phyloP scores from a whole-genome alignment of 2,888 invertebrate species.

The Branchipolynoe longqiensis region DNA sequence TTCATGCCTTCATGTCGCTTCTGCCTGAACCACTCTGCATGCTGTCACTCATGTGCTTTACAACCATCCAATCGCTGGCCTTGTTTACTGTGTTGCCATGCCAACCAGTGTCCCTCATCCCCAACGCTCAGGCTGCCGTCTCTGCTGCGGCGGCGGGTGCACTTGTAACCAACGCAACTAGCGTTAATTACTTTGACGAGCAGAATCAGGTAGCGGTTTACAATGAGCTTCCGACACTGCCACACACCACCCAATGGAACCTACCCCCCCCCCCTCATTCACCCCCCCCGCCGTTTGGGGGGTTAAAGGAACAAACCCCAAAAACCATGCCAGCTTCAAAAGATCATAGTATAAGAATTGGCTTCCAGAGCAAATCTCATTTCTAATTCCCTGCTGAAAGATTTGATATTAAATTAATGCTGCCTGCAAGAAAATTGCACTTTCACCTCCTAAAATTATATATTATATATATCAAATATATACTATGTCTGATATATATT shows the following conservation, averaged over 20 bases:
- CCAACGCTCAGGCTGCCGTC: constrained; percentile 80
- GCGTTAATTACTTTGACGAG: constrained; percentile 97
- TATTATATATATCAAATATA: too few species aligned
- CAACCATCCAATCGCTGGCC: constrained; percentile 60
- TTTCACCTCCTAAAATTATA: too few species aligned
- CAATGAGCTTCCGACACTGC: constrained; percentile 13
- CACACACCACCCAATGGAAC: not conserved
- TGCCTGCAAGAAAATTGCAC: too few species aligned
- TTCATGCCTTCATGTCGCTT: constrained; percentile 61
- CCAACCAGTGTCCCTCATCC: constrained; percentile 61
- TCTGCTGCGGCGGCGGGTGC: constrained; percentile 69
- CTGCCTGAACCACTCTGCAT: constrained; percentile 60
- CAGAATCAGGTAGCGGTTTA: constrained; percentile 90
- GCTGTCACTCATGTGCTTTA: constrained; percentile 62
- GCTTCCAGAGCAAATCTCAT: too few species aligned
- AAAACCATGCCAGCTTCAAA: too few species aligned
- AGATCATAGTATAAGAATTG: too few species aligned
- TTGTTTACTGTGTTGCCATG: constrained; percentile 60
- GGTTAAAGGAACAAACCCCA: too few species aligned
- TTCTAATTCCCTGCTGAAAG: too few species aligned
- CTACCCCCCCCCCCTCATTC: not conserved
- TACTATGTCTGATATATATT: too few species aligned
- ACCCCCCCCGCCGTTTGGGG: too few species aligned
- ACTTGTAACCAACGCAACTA: constrained; percentile 98
- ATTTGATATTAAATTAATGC: too few species aligned